A percentile compares a stretch with the other conserved stretches of the same genome.
Conservation (phyloP, 2,113 vertebrate species). For the Laticauda laticaudata region DNA sequence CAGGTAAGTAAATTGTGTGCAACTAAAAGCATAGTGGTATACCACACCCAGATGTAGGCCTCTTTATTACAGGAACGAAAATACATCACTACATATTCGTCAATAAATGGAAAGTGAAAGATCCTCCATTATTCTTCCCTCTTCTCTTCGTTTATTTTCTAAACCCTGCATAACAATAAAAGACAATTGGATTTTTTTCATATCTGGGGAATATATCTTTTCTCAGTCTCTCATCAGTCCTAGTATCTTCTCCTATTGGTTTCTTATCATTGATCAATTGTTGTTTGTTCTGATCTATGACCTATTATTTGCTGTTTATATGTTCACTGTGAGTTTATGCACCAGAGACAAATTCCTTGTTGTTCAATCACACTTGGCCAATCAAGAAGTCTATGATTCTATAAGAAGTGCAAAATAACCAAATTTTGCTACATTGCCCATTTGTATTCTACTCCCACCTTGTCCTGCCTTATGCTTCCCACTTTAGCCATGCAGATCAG, state of each 20-base stretch:
- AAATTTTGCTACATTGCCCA: background rate
- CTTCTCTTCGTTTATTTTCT: background rate
- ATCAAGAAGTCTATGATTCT: background rate
- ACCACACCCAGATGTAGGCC: background rate
- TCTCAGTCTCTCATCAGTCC: background rate
- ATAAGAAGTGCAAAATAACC: background rate
- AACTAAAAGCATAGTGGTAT: background rate
- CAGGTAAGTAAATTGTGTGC: background rate
- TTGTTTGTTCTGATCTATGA: background rate
- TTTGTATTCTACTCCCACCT: background rate
- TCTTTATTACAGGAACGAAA: background rate
- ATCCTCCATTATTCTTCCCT: background rate
- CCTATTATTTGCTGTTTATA: background rate
- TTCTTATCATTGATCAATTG: background rate
- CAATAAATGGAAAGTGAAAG: conserved; percentile 38
- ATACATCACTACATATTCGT: conserved; percentile 1
- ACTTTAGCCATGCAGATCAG: background rate
- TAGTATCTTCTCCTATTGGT: background rate
- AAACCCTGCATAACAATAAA: background rate
- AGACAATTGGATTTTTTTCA: background rate
- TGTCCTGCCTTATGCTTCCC: background rate
- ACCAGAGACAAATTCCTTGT: background rate
- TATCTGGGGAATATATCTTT: background rate
- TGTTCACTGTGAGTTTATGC: background rate
- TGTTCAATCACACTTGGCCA: background rate